These are phyloP conservation scores for Sebastes ruberrimus DNA, from an alignment of 2,797 vertebrate genomes.

Conservation along the genomic window DNA sequence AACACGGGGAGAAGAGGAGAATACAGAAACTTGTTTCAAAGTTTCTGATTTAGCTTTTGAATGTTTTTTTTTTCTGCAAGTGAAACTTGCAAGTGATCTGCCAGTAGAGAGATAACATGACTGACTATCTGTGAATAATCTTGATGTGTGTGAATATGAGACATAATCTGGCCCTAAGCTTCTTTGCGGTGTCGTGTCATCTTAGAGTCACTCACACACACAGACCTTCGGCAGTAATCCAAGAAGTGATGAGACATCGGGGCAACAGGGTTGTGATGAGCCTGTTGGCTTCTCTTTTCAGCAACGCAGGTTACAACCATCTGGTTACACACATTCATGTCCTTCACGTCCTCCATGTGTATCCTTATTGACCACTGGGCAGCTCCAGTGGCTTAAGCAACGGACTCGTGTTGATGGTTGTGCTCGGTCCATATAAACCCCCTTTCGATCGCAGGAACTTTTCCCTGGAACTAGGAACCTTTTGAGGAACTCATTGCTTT, in stretches of 20 bases:
- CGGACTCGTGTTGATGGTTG: background rate
- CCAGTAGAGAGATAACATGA: constrained; percentile 13
- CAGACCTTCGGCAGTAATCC: constrained; percentile 35
- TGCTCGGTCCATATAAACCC: background rate
- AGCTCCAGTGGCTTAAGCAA: background rate
- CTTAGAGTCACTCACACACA: constrained; percentile 34
- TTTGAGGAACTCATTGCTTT: too few species aligned
- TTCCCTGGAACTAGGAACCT: too few species aligned
- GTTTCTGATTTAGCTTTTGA: constrained; percentile 1
- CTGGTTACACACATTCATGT: background rate
- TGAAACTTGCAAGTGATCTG: constrained; percentile 4
- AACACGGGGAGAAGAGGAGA: background rate
- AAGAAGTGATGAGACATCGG: constrained; percentile 6
- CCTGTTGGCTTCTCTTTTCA: background rate
- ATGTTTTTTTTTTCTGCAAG: background rate
- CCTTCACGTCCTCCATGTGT: background rate
- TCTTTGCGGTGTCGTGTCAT: constrained; percentile 43
- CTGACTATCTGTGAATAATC: constrained; percentile 50
- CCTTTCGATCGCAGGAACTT: too few species aligned
- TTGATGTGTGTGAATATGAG: constrained; percentile 42
- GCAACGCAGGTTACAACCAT: background rate
- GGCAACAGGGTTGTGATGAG: background rate
- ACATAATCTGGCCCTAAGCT: constrained; percentile 55
- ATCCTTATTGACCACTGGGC: background rate
- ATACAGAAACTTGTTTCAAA: background rate